These are phyloP conservation scores for Apogon talboti DNA, from an alignment of 2,797 vertebrate genomes.

Conservation along the genomic window DNA sequence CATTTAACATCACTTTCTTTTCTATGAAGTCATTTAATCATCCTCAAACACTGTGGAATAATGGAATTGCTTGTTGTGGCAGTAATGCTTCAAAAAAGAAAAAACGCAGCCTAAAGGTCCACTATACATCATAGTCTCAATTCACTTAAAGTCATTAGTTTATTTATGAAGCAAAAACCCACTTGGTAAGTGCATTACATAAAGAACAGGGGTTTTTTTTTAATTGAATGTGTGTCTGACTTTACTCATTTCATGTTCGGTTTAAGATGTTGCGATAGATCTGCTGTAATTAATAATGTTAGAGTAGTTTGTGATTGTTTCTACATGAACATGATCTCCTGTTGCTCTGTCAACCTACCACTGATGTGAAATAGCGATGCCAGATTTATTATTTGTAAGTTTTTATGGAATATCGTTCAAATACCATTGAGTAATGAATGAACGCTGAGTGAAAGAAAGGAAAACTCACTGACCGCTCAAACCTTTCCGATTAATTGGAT, in stretches of 20 bases:
- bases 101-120: slow-evolving; percentile 33
- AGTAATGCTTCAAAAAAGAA: slow-evolving; percentile 28
- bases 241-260: background rate
- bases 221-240: background rate
- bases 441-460: slow-evolving; percentile 8
- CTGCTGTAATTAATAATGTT: slow-evolving; percentile 47
- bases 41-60: slow-evolving; percentile 32
- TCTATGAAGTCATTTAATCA: slow-evolving; percentile 51
- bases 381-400: slow-evolving; percentile 15
- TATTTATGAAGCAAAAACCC: slow-evolving; percentile 37
- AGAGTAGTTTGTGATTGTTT: background rate
- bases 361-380: background rate
- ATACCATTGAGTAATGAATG: slow-evolving; percentile 10
- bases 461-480: slow-evolving; percentile 28
- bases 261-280: slow-evolving; percentile 14
- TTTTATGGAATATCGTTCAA: background rate
- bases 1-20: slow-evolving; percentile 34
- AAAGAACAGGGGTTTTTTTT: background rate
- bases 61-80: slow-evolving; percentile 29
- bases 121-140: slow-evolving; percentile 39
- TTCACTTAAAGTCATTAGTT: slow-evolving; percentile 43
- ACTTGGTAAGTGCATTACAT: background rate
- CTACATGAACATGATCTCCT: background rate
- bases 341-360: background rate
- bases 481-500: slow-evolving; percentile 29